Evolutionary conservation across 1,140 invertebrate genomes (phyloP), one percentile per base, ranked within the genome.

Genomic region (Atopsyche davidsoni): DNA sequence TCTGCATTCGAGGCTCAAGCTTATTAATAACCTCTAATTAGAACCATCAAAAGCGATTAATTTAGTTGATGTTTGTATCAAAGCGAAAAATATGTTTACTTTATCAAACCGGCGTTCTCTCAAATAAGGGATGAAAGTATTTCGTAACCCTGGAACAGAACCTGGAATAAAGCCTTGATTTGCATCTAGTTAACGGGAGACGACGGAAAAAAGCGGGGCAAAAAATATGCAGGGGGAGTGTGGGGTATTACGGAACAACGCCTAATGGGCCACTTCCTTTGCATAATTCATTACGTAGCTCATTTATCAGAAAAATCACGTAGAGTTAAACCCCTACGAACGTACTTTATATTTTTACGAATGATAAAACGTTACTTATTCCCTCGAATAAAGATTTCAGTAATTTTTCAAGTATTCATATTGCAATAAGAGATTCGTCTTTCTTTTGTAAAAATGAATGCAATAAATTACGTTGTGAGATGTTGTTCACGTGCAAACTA

Each of bases 251-350:
- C 40, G 31, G 46, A 54, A 55, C 53, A 55, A 46, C 53, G 53
- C 48, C 48, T 56, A 56, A 51, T 56, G 54, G 54, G 40, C 54
- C 46, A 51, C 54, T 51, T 51, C 50, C 55, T 43, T 48, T 57
- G 55, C 55, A 57, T 57, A 52, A 57, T 57, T 57, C 55, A 57
- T 57, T 57, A 51, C 46, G 40, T 32, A 23, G 50, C 46, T 57
- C 55, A 53, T 57, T 57, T 57, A 57, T 57, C 50, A 57, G 46
- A 46, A 50, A 57, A 52, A 57, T 57, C 55, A 57, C 55, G 55
- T 57, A 52, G 51, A 53, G 50, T 48, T 48, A 40, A 48, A 48
- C 46, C 46, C 46, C 46, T 40, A 48, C 36, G 46, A 21, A 48
- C 39, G 25, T 24, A 23, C 25, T 25, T 45, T 21, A 22, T 6